These are phyloP conservation scores for Synergus itoensis DNA, from an alignment of 2,888 invertebrate species.

Conservation along the genomic window DNA sequence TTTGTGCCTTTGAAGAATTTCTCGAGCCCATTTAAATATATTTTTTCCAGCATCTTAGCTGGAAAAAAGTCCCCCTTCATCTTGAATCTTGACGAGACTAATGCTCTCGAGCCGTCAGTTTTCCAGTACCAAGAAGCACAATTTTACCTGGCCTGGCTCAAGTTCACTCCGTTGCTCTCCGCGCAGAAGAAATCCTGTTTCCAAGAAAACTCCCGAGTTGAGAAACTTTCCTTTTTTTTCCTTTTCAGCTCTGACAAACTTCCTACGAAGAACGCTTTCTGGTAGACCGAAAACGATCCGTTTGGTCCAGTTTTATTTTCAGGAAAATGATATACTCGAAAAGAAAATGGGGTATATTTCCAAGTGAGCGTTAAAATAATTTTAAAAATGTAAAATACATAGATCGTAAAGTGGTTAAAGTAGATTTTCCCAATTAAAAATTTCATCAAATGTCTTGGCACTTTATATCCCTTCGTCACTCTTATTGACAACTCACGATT, in stretches of 20 bases:
- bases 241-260: constrained; percentile 48
- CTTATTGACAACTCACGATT: neutral
- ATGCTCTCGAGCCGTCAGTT: constrained; percentile 34
- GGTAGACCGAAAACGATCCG: constrained; percentile 41
- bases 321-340: neutral
- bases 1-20: constrained; percentile 31
- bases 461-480: constrained; percentile 4
- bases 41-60: constrained; percentile 32
- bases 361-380: neutral
- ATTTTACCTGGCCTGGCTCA: constrained; percentile 52
- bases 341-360: neutral
- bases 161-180: constrained; percentile 46
- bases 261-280: constrained; percentile 46
- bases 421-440: neutral
- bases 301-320: constrained; percentile 20
- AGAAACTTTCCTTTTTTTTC: constrained; percentile 47
- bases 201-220: constrained; percentile 50
- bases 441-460: neutral
- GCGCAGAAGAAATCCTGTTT: constrained; percentile 50
- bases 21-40: constrained; percentile 20
- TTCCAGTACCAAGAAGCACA: constrained; percentile 44
- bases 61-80: constrained; percentile 28
- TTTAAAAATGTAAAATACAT: neutral
- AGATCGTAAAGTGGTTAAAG: neutral
- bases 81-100: constrained; percentile 40